Base-by-base conservation (phyloP, 30 jellyfish, hydroid and myxozoan species). In the Rhopilema esculentum region DNA sequence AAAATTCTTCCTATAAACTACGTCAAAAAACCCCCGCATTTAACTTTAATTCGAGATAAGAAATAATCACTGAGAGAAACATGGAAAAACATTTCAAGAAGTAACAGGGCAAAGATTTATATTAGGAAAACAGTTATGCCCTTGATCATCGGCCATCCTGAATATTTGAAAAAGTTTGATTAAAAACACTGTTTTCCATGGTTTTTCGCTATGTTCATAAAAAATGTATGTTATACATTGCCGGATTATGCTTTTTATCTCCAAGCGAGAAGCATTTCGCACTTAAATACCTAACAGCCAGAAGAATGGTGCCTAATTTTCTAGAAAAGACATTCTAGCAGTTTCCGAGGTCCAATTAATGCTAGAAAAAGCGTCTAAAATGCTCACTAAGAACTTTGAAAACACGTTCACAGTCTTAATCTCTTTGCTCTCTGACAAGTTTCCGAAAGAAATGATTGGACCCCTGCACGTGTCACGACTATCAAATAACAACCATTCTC, bases 161-260 rank as follows among this genome's bases (percentile, higher is more conserved):
- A 40, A 40, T 12, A 40, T 2, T 40, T 12, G 12, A 12, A 40
- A 40, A 40, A 40, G 6, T 40, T 12, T 40, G 57, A 40, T 40
- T 40, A 40, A 40, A 40, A 40, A 40, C 57, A 40, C 57, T 40
- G 57, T 40, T 40, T 40, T 40, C 57, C 57, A 2, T 2, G 25
- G 72, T 28, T 22, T 28, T 70, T 70, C 65, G 80, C 49, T 8
- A 17, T 70, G 22, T 40, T 70, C 80, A 70, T 70, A 8, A 70
- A 70, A 70, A 24, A 70, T 70, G 80, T 24, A 70, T 70, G 64
- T 16, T 22, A 7, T 50, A 27, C 65, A 52, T 70, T 70, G 27
- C 40, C 49, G 49, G 80, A 70, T 70, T 70, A 70, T 70, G 80
- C 80, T 24, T 28, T 70, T 70, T 70, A 27, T 70, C 80, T 70